These are phyloP conservation scores for Steatornis caripensis DNA, from an alignment of 2,113 vertebrate genomes.

Conservation along the genomic window DNA sequence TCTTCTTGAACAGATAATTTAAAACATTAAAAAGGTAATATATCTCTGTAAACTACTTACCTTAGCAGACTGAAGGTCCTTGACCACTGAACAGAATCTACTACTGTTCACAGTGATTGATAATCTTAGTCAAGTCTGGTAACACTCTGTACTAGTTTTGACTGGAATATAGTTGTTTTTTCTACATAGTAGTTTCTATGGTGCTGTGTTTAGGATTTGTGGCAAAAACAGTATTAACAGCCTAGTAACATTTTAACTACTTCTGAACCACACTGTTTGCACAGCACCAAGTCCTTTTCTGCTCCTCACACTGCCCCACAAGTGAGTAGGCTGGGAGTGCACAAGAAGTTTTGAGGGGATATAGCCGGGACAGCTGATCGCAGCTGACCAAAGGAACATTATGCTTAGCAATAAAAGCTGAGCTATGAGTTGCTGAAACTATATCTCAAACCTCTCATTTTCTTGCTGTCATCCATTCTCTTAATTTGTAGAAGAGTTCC, in stretches of 20 bases:
- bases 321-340: fast-evolving
- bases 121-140: background rate
- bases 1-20: background rate
- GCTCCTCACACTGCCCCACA: fast-evolving
- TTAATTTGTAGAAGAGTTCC: background rate
- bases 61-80: background rate
- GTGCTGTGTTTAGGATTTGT: background rate
- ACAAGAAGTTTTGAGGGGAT: background rate
- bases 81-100: background rate
- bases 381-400: background rate
- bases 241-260: background rate
- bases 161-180: background rate
- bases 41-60: background rate
- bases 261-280: background rate
- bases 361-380: fast-evolving
- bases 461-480: background rate
- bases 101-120: background rate
- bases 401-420: background rate
- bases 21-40: background rate
- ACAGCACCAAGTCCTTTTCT: background rate
- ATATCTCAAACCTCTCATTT: background rate
- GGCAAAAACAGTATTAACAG: background rate
- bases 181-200: background rate
- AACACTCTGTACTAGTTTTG: background rate
- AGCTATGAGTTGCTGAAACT: fast-evolving